phyloP scores from a whole-genome alignment of 2,113 vertebrate genomes.

The Rhombomys opimus region DNA sequence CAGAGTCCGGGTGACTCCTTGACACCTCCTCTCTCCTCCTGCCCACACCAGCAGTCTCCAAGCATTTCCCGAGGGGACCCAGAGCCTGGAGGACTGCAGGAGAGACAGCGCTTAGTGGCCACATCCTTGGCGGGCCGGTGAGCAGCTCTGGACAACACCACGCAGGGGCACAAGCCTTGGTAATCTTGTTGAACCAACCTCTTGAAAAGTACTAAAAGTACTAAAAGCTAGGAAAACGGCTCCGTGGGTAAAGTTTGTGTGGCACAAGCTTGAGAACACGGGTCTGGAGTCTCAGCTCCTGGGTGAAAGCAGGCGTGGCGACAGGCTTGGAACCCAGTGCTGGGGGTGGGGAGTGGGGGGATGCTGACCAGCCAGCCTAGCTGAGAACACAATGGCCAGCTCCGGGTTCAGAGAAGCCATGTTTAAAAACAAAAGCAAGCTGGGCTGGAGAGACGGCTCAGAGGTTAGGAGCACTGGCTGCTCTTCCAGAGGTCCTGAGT shows the following conservation, averaged over 20 bases:
- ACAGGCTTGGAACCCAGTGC: not conserved
- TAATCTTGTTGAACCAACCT: not conserved
- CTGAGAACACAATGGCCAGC: not conserved
- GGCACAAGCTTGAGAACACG: not conserved
- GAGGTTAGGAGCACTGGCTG: too few species aligned
- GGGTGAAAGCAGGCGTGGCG: not conserved
- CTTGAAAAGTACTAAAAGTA: not conserved
- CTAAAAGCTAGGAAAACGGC: too few species aligned
- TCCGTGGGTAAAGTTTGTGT: not conserved
- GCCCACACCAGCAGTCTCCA: fast-evolving
- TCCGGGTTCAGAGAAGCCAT: not conserved
- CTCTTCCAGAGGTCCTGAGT: too few species aligned
- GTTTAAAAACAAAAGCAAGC: not conserved
- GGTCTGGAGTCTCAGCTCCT: not conserved
- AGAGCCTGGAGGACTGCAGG: not conserved
- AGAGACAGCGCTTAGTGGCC: fast-evolving
- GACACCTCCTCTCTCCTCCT: not conserved
- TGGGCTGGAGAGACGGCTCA: too few species aligned
- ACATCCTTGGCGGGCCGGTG: not conserved
- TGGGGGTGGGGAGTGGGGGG: not conserved
- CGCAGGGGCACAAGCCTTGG: not conserved
- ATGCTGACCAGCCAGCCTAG: not conserved
- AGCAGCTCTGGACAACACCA: not conserved
- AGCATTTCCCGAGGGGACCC: not conserved
- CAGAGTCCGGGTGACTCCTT: too few species aligned